Evolutionary conservation across 1,140 invertebrate species (phyloP).

Genomic region (Sminthurides bifidus): DNA sequence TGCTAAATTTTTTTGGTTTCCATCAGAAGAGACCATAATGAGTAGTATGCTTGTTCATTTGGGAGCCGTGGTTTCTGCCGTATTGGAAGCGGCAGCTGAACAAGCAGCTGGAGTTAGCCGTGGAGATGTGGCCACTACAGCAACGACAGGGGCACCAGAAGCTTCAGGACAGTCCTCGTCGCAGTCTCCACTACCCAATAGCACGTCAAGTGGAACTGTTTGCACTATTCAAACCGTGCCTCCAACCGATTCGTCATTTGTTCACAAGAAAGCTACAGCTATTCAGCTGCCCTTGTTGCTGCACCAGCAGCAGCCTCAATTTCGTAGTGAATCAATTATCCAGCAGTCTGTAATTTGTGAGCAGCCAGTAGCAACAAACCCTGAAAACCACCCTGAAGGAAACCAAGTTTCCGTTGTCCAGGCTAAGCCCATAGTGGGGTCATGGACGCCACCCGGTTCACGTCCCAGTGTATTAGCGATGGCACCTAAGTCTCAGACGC

Average conservation of each 20-base stretch:
- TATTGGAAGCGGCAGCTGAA: slow-evolving; percentile 17
- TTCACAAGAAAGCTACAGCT: neutral
- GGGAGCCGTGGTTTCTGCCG: slow-evolving; percentile 18
- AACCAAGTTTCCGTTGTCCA: too few relatives aligned
- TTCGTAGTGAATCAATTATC: neutral
- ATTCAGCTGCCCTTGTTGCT: neutral
- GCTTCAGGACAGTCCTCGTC: neutral
- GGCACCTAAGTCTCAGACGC: neutral
- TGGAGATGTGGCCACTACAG: neutral
- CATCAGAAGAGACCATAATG: slow-evolving; percentile 8
- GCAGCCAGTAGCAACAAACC: neutral
- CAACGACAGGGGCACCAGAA: neutral
- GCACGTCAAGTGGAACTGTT: neutral
- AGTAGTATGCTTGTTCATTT: slow-evolving; percentile 17
- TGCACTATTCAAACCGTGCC: slow-evolving; percentile 4
- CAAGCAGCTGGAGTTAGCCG: slow-evolving; percentile 5
- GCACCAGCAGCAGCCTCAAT: neutral
- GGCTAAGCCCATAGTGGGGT: too few relatives aligned
- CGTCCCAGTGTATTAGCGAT: slow-evolving; percentile 5
- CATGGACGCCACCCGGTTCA: too few relatives aligned
- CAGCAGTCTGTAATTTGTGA: neutral
- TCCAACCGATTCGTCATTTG: too few relatives aligned
- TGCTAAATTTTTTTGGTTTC: too few relatives aligned
- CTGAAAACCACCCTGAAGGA: neutral
- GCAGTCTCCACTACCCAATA: neutral